Base-by-base conservation (phyloP, 1,140 invertebrate species). In the Drosophila trapezifrons region DNA sequence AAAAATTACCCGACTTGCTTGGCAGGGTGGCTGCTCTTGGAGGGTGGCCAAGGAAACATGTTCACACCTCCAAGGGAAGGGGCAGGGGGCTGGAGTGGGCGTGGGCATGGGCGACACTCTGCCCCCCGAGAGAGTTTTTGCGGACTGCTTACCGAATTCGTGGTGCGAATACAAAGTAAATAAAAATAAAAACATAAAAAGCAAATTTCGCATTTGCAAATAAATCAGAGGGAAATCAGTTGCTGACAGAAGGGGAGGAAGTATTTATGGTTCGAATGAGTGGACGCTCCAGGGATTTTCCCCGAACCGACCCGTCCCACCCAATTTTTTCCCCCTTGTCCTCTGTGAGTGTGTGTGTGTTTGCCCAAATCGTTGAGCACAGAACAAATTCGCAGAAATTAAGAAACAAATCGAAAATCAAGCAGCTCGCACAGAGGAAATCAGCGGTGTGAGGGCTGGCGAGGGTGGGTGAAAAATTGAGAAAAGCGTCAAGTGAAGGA, bases 391-490 rank as follows among this genome's bases (percentile, higher is more conserved):
- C 80, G 85, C 82, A 80, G 79, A 89, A 89, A 89, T 89, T 89
- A 89, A 89, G 84, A 89, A 89, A 89, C 84, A 89, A 89, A 89
- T 89, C 84, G 84, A 89, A 89, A 89, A 89, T 89, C 84, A 89
- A 90, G 84, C 76, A 72, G 65, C 40, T 59, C 45, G 55, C 72
- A 51, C 38, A 38, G 42, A 59, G 17, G n/a, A 46, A 51, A 71
- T 43, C 69, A 64, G 32, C 38, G 20, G 32, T 20, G 20, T 5
- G 55, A 17, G 38, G 20, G n/a, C n/a, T n/a, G 38, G 13, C 13
- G 25, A 29, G 20, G 45, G 32, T 38, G 35, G 59, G 43, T 38
- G 40, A 59, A 75, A 75, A 80, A 72, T 74, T 35, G 60, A 46
- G 42, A 52, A 76, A 75, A 59, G 54, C 71, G 60, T 57, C 72